These are phyloP conservation scores for Leptocoma aspasia DNA, from an alignment of 2,113 vertebrate species.

Conservation along the genomic window DNA sequence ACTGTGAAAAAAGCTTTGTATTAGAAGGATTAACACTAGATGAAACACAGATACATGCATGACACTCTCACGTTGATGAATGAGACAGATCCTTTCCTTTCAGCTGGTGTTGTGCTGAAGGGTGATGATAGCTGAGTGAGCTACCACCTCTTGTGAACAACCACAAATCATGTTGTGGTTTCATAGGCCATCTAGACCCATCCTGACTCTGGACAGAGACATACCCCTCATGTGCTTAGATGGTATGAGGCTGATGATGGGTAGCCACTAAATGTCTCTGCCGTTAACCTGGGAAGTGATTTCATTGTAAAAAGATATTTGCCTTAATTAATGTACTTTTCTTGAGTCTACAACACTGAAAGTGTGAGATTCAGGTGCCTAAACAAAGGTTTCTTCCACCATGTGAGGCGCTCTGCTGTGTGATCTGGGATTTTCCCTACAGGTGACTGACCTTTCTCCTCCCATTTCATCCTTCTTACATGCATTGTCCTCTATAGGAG, in stretches of 20 bases:
- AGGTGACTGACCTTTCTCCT: neutral
- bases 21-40: neutral
- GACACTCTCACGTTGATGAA: neutral
- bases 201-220: neutral
- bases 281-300: neutral
- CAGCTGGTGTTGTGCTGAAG: neutral
- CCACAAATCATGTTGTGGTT: neutral
- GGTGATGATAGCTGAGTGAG: neutral
- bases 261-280: neutral
- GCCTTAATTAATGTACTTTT: neutral
- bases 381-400: neutral
- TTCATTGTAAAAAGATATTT: neutral
- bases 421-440: neutral
- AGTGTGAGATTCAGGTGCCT: neutral
- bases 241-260: neutral
- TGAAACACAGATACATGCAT: neutral
- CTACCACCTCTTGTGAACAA: neutral
- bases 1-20: neutral
- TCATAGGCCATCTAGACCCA: neutral
- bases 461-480: neutral
- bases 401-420: neutral
- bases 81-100: neutral
- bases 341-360: neutral
- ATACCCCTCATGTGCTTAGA: neutral
- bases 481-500: accelerated